Evolutionary conservation across 2,113 vertebrate genomes (phyloP).

Genomic region (Burhinus bistriatus): DNA sequence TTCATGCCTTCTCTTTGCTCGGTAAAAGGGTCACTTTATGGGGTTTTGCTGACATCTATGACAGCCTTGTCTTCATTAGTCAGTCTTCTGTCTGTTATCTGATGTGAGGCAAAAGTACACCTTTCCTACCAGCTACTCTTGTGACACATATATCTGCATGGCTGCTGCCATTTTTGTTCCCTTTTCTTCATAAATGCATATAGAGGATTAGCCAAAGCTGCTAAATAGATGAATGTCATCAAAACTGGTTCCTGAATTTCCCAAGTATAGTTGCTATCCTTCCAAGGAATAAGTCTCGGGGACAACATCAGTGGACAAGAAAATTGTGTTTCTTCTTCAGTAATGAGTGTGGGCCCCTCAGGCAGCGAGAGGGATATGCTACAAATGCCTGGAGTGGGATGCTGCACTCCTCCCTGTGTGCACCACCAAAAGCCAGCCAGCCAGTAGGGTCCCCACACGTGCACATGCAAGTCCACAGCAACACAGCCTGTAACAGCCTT

Average conservation of each 20-base stretch:
- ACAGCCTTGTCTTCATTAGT: not conserved
- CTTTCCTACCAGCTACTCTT: not conserved
- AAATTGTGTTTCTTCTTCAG: not conserved
- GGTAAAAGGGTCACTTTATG: not conserved
- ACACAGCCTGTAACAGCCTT: not conserved
- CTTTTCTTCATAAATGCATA: not conserved
- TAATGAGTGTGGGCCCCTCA: not conserved
- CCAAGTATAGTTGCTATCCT: not conserved
- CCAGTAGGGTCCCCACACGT: rapidly evolving
- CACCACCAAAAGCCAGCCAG: not conserved
- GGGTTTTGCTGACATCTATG: not conserved
- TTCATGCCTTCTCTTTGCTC: not conserved
- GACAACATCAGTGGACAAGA: not conserved
- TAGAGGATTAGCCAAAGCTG: not conserved
- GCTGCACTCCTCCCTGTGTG: not conserved
- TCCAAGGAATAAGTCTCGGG: not conserved
- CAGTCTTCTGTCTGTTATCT: not conserved
- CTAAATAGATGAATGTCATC: not conserved
- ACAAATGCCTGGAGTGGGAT: not conserved
- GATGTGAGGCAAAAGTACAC: not conserved
- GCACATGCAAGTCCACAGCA: not conserved
- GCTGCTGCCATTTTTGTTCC: not conserved
- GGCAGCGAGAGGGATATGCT: not conserved
- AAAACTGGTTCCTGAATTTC: not conserved
- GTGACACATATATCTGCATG: not conserved